Base-by-base conservation (phyloP, 2,113 vertebrate species). In the Anoura caudifer region DNA sequence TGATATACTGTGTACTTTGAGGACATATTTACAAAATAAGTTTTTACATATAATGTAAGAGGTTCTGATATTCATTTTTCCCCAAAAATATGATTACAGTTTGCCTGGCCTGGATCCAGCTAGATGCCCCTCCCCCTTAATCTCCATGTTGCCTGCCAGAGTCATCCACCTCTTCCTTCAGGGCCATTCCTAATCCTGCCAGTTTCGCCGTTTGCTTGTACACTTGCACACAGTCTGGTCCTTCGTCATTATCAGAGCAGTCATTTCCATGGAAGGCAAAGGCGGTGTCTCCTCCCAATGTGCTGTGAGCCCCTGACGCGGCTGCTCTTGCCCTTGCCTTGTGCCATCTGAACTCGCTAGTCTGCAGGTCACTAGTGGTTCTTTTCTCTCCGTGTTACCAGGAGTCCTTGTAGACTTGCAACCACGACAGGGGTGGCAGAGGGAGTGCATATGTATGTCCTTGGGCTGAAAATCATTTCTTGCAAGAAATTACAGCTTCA, bases 71-170 rank as follows among this genome's bases (percentile, higher is more conserved):
- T 2, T 38, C 11, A 19, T 47, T 92, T 91, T 90, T 50, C 36
- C 70, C 4, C 36, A 54, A 45, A 79, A 75, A 5, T 4, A 1
- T 38, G 54, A 54, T 6, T 17, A 54, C 22, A 9, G 22, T 70
- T 26, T 47, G 31, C 33, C 52, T 47, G n/a, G 24, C 5, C 11
- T 45, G 38, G 3, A 4, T 13, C 56, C 65, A 19, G 45, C 31
- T 28, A 0, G 5, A 2, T 33, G 14, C 12, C 33, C 36, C 38
- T 13, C 14, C 0, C 36, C 14, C 0, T 33, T 13, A 13, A 7
- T 43, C 43, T 54, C 38, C 24, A 6, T 5, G 16, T 7, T 43
- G n/a, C 50, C 26, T 36, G 19, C n/a, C 61, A 59, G 24, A 19
- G 7, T 12, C 15, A 5, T 3, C 56, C 8, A 14, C 16, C 1